Conservation (phyloP, 2,797 vertebrate genomes). For the Adrianichthys oophorus region DNA sequence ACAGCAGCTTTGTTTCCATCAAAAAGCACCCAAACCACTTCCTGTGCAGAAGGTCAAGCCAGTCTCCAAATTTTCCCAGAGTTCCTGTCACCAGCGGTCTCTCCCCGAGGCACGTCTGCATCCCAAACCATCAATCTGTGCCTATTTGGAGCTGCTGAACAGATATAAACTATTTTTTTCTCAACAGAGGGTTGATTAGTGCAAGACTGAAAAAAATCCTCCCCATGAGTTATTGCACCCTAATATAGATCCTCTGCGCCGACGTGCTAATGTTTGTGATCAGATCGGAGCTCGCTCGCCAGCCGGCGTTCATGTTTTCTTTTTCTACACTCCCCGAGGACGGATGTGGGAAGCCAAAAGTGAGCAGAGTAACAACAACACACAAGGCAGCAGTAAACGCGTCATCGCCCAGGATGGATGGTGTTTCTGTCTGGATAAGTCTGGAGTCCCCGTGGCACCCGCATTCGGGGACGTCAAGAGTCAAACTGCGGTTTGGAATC, state of each 20-base stretch:
- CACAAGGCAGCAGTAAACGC: slow-evolving; percentile 52
- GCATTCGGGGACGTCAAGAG: background rate
- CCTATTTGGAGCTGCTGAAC: slow-evolving; percentile 8
- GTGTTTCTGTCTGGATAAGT: slow-evolving; percentile 24
- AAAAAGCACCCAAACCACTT: slow-evolving; percentile 59
- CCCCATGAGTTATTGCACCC: slow-evolving; percentile 11
- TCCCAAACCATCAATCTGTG: slow-evolving; percentile 37
- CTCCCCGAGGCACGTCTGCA: slow-evolving; percentile 47
- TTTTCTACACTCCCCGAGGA: background rate
- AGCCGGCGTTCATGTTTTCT: slow-evolving; percentile 29
- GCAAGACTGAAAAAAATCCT: slow-evolving; percentile 8
- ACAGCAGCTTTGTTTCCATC: background rate
- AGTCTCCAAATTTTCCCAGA: slow-evolving; percentile 68
- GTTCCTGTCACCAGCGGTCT: slow-evolving; percentile 46
- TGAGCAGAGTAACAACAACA: slow-evolving; percentile 53
- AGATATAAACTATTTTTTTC: slow-evolving; percentile 8
- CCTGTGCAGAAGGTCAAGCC: slow-evolving; percentile 63
- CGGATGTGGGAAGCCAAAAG: slow-evolving; percentile 45
- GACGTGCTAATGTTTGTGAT: slow-evolving; percentile 38
- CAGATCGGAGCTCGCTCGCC: slow-evolving; percentile 40
- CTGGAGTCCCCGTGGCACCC: slow-evolving; percentile 24
- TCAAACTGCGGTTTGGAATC: background rate
- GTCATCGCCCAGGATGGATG: slow-evolving; percentile 35
- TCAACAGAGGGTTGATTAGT: slow-evolving; percentile 1
- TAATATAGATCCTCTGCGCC: slow-evolving; percentile 46